Percentiles rank a stretch among this genome's conserved stretches.
phyloP scores from a whole-genome alignment of 2,888 invertebrate species.

The Ochropleura leucogaster region DNA sequence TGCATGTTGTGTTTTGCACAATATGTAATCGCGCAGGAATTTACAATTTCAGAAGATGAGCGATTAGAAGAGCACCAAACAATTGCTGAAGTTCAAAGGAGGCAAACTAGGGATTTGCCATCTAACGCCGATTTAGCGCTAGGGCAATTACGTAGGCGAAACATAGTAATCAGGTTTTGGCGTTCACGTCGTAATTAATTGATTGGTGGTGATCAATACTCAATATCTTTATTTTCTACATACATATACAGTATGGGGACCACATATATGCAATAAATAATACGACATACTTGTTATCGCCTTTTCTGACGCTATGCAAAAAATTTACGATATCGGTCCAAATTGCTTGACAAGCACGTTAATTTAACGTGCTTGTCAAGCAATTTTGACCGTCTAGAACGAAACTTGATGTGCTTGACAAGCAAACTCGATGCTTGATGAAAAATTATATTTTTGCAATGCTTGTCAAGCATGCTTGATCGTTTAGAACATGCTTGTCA shows the following conservation, averaged over 20 bases:
- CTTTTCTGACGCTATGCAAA: too few relatives aligned
- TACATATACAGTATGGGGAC: too few relatives aligned
- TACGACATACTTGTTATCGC: too few relatives aligned
- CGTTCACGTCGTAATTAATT: too few relatives aligned
- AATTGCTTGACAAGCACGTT: too few relatives aligned
- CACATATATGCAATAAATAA: too few relatives aligned
- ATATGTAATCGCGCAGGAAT: neutral
- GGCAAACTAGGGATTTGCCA: constrained; percentile 35
- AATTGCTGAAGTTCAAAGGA: constrained; percentile 32
- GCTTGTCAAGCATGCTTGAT: constrained; percentile 40
- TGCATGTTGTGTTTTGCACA: constrained; percentile 20
- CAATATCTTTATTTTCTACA: too few relatives aligned
- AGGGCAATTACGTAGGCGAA: too few relatives aligned
- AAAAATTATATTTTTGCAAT: constrained; percentile 33
- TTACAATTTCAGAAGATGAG: constrained; percentile 11
- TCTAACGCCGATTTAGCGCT: constrained; percentile 19
- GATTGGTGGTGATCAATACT: neutral
- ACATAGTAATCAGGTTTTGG: too few relatives aligned
- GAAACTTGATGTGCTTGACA: constrained; percentile 10
- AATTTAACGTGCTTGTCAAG: too few relatives aligned
- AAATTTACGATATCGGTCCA: too few relatives aligned
- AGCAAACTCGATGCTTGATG: constrained; percentile 21
- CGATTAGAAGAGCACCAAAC: constrained; percentile 21
- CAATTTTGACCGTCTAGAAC: neutral
- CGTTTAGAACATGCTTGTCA: constrained; percentile 33